Percentiles rank a stretch among this genome's conserved stretches.
Conservation (phyloP, 2,113 vertebrate species). For the Chlamydotis undulata region DNA sequence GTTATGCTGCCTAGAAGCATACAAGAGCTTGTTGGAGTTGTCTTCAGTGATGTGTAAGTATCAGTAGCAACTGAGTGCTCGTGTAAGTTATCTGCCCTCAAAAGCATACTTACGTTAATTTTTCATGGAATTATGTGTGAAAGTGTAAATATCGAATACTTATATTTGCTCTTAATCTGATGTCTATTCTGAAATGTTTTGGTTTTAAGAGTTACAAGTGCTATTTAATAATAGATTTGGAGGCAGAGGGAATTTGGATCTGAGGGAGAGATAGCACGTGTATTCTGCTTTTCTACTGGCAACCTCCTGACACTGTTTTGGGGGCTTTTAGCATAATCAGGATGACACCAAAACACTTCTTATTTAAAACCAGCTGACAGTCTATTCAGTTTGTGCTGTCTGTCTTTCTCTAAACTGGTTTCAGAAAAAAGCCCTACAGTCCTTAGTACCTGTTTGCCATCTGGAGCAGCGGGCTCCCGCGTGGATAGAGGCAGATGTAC, state of each 20-base stretch:
- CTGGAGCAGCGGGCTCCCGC: not conserved
- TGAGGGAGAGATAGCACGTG: not conserved
- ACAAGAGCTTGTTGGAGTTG: not conserved
- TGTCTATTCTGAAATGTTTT: not conserved
- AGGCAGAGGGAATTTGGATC: not conserved
- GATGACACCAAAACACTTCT: not conserved
- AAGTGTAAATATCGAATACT: not conserved
- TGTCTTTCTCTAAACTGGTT: not conserved
- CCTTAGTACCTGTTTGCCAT: constrained; percentile 8
- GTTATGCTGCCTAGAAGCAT: not conserved
- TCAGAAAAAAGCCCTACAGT: not conserved
- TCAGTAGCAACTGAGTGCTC: not conserved
- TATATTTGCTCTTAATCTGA: not conserved
- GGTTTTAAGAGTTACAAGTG: not conserved
- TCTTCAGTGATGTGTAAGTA: not conserved
- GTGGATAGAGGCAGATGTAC: not conserved
- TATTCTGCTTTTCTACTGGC: not conserved
- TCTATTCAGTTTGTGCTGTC: not conserved
- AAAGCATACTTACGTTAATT: not conserved
- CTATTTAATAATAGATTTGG: not conserved
- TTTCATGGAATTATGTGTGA: not conserved
- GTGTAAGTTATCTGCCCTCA: not conserved
- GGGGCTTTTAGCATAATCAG: not conserved
- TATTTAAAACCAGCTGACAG: not conserved
- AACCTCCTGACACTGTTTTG: not conserved